phyloP scores from a whole-genome alignment of 2,888 invertebrate species.

The Microchrysa polita region DNA sequence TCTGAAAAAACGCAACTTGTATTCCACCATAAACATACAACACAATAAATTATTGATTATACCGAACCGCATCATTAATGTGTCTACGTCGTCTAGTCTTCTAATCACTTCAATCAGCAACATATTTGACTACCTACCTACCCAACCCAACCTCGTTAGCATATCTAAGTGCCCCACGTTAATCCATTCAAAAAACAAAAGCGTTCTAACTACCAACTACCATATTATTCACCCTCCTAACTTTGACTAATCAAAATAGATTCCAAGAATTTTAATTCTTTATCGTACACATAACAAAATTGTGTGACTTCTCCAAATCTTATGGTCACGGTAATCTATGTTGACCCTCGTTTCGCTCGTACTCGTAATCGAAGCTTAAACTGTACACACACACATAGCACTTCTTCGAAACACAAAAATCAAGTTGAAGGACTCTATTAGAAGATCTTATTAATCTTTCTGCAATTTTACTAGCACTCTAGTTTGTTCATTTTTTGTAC shows the following conservation, averaged over 20 bases:
- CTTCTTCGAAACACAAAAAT: slow-evolving; percentile 1
- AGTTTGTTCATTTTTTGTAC: too few relatives aligned
- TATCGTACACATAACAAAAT: not conserved
- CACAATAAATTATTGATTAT: too few relatives aligned
- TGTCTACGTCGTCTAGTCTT: too few relatives aligned
- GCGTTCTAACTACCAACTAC: not conserved
- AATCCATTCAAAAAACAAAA: too few relatives aligned
- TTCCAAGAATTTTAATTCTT: not conserved
- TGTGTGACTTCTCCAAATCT: not conserved
- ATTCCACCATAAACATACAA: too few relatives aligned
- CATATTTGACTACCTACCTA: too few relatives aligned
- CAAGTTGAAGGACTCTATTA: slow-evolving; percentile 36
- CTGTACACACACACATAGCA: not conserved
- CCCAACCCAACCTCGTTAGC: too few relatives aligned
- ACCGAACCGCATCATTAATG: too few relatives aligned
- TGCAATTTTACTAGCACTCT: not conserved
- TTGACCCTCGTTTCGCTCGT: not conserved
- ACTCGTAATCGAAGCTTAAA: too few relatives aligned
- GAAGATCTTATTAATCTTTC: slow-evolving; percentile 16
- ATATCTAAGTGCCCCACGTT: too few relatives aligned
- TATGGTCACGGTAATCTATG: slow-evolving; percentile 9
- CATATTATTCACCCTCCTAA: not conserved
- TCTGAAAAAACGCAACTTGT: too few relatives aligned
- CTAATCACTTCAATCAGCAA: too few relatives aligned
- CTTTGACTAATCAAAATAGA: not conserved